A percentile compares a stretch with the other conserved stretches of the same genome.
Conservation (phyloP, 2,797 vertebrate genomes). For the Enteromius unitaeniatus region DNA sequence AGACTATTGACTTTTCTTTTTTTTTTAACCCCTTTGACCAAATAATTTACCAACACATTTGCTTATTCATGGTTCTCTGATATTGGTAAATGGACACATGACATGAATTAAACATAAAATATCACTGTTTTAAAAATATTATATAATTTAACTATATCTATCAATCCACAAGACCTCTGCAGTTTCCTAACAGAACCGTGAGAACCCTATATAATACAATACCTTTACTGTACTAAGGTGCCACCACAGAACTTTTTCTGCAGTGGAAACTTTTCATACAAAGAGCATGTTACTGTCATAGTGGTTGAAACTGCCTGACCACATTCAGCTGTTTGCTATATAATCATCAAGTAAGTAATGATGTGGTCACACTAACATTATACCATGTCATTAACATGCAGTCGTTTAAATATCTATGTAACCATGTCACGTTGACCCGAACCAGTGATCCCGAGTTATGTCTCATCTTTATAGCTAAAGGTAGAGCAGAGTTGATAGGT, state of each 20-base stretch:
- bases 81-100: not conserved
- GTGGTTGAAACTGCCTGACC: not conserved
- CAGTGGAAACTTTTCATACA: constrained; percentile 11
- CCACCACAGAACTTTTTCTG: not conserved
- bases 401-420: not conserved
- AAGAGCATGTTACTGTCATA: not conserved
- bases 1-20: not conserved
- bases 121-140: no score
- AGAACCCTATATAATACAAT: not conserved
- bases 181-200: constrained; percentile 12
- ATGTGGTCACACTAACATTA: not conserved
- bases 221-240: not conserved
- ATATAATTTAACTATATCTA: no score
- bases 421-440: constrained; percentile 10
- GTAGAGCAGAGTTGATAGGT: constrained; percentile 4
- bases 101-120: not conserved
- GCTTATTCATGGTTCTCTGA: not conserved
- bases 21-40: not conserved
- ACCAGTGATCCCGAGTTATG: not conserved
- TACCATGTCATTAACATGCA: not conserved
- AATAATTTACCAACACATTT: not conserved
- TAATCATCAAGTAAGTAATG: not conserved
- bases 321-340: constrained; percentile 7
- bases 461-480: not conserved
- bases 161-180: not conserved